Conservation (phyloP, 2,888 invertebrate species). For the Schizotus pectinicornis region DNA sequence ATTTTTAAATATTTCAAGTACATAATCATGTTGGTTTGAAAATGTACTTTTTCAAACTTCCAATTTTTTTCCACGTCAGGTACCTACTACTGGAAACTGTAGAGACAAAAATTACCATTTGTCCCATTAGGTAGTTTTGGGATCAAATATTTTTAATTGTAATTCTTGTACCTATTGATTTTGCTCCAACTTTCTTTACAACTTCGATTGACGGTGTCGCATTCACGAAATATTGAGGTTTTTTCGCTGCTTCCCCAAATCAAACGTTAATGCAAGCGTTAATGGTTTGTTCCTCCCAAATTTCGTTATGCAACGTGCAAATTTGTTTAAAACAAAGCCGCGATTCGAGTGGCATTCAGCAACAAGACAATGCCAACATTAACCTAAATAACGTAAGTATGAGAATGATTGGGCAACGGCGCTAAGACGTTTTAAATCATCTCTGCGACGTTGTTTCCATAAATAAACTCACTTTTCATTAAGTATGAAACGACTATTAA, state of each 20-base stretch:
- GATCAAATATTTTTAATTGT: too few relatives aligned
- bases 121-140: too few relatives aligned
- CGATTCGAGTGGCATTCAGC: conserved; percentile 16
- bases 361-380: conserved; percentile 28
- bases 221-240: not conserved
- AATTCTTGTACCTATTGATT: too few relatives aligned
- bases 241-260: not conserved
- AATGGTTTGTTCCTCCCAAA: not conserved
- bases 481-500: conserved; percentile 13
- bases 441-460: not conserved
- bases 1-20: too few relatives aligned
- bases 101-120: too few relatives aligned
- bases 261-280: not conserved
- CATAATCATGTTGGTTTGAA: too few relatives aligned
- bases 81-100: too few relatives aligned
- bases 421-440: not conserved
- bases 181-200: too few relatives aligned
- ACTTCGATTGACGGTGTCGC: too few relatives aligned
- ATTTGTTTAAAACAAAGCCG: conserved; percentile 25
- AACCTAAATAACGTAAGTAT: conserved; percentile 31
- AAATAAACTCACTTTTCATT: conserved; percentile 17
- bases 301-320: conserved; percentile 15
- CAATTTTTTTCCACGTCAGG: too few relatives aligned
- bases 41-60: too few relatives aligned
- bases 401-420: conserved; percentile 25